Evolutionary conservation across 2,113 vertebrate genomes (phyloP).

Genomic region (Percina caprodes): DNA sequence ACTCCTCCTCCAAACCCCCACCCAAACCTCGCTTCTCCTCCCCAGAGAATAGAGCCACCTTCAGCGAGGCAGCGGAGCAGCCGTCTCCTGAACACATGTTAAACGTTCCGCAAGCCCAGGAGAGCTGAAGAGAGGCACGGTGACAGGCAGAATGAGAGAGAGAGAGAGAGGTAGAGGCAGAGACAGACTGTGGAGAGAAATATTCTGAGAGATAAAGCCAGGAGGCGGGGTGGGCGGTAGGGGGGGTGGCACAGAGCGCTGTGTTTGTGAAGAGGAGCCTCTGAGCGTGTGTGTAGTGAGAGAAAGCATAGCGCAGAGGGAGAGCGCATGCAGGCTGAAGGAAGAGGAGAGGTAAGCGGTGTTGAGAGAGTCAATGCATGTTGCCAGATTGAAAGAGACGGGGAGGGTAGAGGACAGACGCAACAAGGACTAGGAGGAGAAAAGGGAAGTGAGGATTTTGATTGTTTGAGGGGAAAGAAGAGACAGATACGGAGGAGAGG

Average conservation of each 20-base stretch:
- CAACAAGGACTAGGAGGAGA: not conserved
- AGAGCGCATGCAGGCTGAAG: conserved; percentile 48
- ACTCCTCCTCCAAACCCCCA: conserved; percentile 58
- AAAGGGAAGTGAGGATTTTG: not conserved
- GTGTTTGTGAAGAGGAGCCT: conserved; percentile 47
- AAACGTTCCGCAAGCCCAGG: conserved; percentile 65
- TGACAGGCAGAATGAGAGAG: conserved; percentile 24
- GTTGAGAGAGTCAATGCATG: conserved; percentile 66
- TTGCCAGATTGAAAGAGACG: conserved; percentile 57
- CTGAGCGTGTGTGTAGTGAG: conserved; percentile 49
- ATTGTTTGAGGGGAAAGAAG: conserved; percentile 22
- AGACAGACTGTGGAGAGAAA: conserved; percentile 47
- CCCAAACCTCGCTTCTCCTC: conserved; percentile 45
- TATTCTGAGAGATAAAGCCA: conserved; percentile 64
- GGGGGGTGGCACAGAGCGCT: conserved; percentile 23
- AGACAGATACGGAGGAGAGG: conserved; percentile 32
- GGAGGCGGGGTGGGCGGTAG: conserved; percentile 57
- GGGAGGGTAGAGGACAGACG: conserved; percentile 34
- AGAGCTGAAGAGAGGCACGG: conserved; percentile 12
- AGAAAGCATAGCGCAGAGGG: conserved; percentile 53
- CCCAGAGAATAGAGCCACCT: conserved; percentile 78
- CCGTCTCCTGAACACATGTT: conserved; percentile 76
- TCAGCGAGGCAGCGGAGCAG: conserved; percentile 61
- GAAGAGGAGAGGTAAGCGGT: conserved; percentile 37
- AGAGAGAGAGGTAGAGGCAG: conserved; percentile 39